Conservation (phyloP, 2,888 invertebrate species). For the Scaptodrosophila latifasciaeformis region DNA sequence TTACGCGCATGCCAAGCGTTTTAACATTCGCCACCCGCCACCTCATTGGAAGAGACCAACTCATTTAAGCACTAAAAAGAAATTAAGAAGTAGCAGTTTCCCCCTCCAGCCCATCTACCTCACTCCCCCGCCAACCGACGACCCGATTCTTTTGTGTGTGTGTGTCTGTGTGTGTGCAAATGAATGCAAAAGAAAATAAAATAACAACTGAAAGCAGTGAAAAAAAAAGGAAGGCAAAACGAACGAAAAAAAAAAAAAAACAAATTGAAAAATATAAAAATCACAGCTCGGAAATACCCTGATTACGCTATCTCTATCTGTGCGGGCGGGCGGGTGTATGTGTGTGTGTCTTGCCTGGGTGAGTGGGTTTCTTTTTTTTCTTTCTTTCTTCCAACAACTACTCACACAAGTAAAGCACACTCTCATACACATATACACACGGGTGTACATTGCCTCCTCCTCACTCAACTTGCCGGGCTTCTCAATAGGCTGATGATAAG, state of each 20-base stretch:
- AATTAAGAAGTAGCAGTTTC: slow-evolving; percentile 60
- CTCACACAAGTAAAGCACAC: slow-evolving; percentile 2
- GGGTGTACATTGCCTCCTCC: background rate
- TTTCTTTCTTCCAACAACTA: no score
- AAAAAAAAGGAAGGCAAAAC: slow-evolving; percentile 9
- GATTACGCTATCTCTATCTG: slow-evolving; percentile 66
- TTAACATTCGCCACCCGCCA: background rate
- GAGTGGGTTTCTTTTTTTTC: slow-evolving; percentile 6
- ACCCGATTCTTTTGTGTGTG: no score
- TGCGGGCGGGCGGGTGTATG: slow-evolving; percentile 24
- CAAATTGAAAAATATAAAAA: slow-evolving; percentile 69
- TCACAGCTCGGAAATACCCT: slow-evolving; percentile 71
- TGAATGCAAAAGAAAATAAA: slow-evolving; percentile 48
- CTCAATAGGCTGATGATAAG: slow-evolving; percentile 70
- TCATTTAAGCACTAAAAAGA: slow-evolving; percentile 65
- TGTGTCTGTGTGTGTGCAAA: slow-evolving; percentile 35
- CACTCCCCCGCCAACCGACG: background rate
- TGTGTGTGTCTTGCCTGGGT: slow-evolving; percentile 5
- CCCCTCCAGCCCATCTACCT: slow-evolving; percentile 2
- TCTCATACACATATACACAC: background rate
- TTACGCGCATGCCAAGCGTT: no score
- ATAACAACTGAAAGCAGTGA: slow-evolving; percentile 12
- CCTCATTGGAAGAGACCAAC: slow-evolving; percentile 35
- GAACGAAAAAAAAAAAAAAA: slow-evolving; percentile 28
- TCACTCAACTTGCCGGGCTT: slow-evolving; percentile 16